Evolutionary conservation across 2,113 vertebrate species (phyloP).

Genomic region (Theristicus caerulescens): DNA sequence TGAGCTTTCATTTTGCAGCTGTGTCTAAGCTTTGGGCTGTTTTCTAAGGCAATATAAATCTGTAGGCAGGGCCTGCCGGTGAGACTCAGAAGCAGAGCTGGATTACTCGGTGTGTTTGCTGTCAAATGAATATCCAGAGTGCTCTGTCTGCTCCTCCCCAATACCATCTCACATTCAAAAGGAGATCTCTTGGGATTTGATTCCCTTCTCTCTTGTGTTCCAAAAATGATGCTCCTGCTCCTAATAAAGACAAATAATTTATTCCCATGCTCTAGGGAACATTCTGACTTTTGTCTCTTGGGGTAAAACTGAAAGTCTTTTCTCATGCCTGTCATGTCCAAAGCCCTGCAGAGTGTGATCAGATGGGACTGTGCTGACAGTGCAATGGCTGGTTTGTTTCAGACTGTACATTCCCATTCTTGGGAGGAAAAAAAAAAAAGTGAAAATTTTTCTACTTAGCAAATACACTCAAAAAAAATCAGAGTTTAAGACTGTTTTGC

Average conservation of each 20-base stretch:
- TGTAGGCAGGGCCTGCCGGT: neutral
- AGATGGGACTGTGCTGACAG: neutral
- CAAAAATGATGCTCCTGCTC: neutral
- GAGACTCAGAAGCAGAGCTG: neutral
- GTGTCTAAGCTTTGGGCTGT: neutral
- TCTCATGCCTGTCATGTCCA: neutral
- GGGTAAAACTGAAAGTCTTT: neutral
- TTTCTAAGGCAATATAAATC: neutral
- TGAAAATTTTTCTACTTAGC: neutral
- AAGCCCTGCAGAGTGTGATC: neutral
- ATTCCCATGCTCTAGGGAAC: neutral
- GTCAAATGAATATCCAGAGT: neutral
- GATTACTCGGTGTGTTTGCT: neutral
- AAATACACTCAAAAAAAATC: neutral
- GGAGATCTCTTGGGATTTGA: neutral
- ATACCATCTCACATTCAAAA: neutral
- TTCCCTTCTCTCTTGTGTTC: neutral
- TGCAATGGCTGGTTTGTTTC: neutral
- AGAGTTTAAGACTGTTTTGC: neutral
- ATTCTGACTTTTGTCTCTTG: neutral
- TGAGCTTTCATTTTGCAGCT: neutral
- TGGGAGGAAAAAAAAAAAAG: neutral
- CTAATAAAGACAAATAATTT: neutral
- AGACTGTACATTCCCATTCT: neutral
- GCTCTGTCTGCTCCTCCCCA: neutral